Conservation (phyloP, 1,140 invertebrate genomes). For the Pachypeltis micranthus region DNA sequence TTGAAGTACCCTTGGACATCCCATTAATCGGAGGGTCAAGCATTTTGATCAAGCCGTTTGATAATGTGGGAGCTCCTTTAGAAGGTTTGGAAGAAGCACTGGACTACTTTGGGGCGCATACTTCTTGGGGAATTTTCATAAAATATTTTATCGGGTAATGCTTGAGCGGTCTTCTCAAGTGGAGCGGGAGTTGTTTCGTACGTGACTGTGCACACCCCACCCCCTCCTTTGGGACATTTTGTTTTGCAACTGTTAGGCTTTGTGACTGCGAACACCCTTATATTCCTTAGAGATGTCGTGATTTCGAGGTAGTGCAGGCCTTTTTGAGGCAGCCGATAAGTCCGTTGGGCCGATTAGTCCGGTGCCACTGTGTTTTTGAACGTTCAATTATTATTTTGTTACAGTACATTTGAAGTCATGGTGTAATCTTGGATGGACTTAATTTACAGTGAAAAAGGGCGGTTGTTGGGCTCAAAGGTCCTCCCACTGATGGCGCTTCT, state of each 20-base stretch:
- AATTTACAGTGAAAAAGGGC: constrained; percentile 1
- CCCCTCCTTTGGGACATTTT: too few relatives aligned
- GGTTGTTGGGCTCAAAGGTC: constrained; percentile 7
- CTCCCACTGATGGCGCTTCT: constrained; percentile 11
- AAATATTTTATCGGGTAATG: neutral
- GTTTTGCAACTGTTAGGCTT: too few relatives aligned
- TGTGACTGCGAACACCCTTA: too few relatives aligned
- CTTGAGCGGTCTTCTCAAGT: too few relatives aligned
- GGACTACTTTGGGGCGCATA: too few relatives aligned
- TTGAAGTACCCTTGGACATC: neutral
- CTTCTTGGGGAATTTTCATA: too few relatives aligned
- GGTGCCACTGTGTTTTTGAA: neutral
- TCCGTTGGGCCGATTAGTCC: neutral
- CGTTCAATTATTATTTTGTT: neutral
- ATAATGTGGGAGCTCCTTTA: neutral
- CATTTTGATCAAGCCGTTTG: neutral
- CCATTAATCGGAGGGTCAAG: neutral
- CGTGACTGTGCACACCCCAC: too few relatives aligned
- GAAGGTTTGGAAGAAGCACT: too few relatives aligned
- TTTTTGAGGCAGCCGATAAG: too few relatives aligned
- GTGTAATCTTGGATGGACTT: neutral
- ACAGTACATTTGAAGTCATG: neutral
- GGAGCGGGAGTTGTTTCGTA: too few relatives aligned
- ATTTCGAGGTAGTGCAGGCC: too few relatives aligned
- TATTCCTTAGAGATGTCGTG: too few relatives aligned